Conservation (phyloP, 2,113 vertebrate genomes). For the Glaucomys volans region DNA sequence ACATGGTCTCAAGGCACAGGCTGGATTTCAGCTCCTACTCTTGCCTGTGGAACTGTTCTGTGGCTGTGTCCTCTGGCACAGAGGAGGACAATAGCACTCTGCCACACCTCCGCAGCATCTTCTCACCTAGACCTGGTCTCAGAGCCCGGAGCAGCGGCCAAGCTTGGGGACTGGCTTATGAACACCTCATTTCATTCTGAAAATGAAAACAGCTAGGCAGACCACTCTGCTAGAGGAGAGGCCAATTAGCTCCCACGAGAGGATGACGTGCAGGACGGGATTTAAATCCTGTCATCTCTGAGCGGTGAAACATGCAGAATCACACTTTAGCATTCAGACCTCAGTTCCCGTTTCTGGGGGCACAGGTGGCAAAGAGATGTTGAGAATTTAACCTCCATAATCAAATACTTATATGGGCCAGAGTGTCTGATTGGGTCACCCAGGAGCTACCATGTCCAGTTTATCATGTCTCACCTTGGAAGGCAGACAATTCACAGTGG, state of each 20-base stretch:
- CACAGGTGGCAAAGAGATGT: neutral
- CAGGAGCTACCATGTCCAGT: neutral
- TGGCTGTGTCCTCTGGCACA: neutral
- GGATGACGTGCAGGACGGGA: neutral
- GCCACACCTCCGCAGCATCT: neutral
- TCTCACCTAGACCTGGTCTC: neutral
- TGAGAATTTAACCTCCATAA: slow-evolving; percentile 25
- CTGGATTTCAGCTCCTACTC: neutral
- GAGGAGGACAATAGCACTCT: neutral
- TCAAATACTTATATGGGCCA: neutral
- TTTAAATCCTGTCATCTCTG: neutral
- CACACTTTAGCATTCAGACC: neutral
- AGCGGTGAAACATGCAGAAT: neutral
- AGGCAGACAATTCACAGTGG: neutral
- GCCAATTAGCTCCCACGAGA: neutral
- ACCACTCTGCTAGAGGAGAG: neutral
- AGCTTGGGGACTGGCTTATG: neutral
- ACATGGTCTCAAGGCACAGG: neutral
- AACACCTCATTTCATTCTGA: slow-evolving; percentile 26
- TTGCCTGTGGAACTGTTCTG: neutral
- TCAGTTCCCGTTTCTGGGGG: neutral
- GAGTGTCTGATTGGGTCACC: neutral
- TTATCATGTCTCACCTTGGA: neutral
- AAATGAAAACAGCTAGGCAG: neutral
- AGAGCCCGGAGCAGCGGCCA: neutral